A percentile compares a stretch with the other conserved stretches of the same genome.
Evolutionary conservation across 1,140 invertebrate genomes (phyloP).

Genomic region (Bombus waltoni): DNA sequence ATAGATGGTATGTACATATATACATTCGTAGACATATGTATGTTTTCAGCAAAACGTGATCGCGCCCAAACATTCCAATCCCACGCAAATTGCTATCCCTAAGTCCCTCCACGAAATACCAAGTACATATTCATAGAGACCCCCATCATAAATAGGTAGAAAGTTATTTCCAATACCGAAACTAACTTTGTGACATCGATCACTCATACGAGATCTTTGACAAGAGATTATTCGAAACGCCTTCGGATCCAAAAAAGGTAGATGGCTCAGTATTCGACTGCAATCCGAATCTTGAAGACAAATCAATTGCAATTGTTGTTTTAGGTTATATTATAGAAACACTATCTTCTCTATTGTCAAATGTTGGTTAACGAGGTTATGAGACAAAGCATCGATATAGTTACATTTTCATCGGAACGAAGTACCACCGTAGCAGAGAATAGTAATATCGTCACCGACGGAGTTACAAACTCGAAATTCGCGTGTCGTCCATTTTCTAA

Average conservation of each 20-base stretch:
- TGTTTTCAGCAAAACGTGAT: constrained; percentile 68
- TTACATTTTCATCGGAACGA: too few species aligned
- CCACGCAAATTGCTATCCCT: constrained; percentile 68
- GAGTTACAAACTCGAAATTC: not conserved
- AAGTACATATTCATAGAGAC: constrained; percentile 45
- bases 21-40: constrained; percentile 34
- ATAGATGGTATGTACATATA: not conserved
- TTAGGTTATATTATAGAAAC: too few species aligned
- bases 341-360: too few species aligned
- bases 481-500: not conserved
- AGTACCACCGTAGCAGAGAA: not conserved
- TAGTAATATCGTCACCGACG: not conserved
- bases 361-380: too few species aligned
- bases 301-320: too few species aligned
- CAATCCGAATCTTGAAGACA: too few species aligned
- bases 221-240: not conserved
- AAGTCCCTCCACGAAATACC: constrained; percentile 61
- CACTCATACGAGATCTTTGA: not conserved
- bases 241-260: not conserved
- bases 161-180: constrained; percentile 11
- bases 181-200: not conserved
- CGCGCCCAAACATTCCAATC: constrained; percentile 70
- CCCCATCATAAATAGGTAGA: not conserved
- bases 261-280: too few species aligned
- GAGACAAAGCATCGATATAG: too few species aligned